These are phyloP conservation scores for Muschampia plurimacula DNA, from an alignment of 2,888 invertebrate genomes.

Conservation along the genomic window DNA sequence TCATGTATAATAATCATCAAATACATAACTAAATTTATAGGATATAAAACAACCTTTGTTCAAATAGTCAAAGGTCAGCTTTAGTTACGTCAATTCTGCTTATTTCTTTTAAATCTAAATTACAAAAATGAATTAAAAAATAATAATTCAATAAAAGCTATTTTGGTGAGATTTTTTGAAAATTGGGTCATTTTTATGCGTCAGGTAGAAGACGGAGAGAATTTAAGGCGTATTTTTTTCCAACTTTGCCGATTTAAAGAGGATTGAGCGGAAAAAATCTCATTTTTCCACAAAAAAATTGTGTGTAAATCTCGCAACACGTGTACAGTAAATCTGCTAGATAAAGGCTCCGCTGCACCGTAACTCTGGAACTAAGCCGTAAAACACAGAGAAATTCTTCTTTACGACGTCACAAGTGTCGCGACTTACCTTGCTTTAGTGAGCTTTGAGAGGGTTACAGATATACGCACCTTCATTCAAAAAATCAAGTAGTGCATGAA, in stretches of 20 bases:
- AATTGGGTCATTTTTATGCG: no score
- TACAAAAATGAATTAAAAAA: no score
- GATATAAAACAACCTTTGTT: no score
- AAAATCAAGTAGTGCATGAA: neutral
- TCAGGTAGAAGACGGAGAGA: neutral
- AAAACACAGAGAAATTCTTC: constrained; percentile 72
- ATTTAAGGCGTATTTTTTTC: neutral
- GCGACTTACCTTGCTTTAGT: constrained; percentile 43
- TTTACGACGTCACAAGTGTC: constrained; percentile 66
- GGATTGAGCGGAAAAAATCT: constrained; percentile 10
- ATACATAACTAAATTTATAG: no score
- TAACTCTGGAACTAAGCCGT: constrained; percentile 65
- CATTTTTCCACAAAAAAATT: constrained; percentile 35
- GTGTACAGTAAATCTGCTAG: constrained; percentile 51
- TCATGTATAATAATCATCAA: no score
- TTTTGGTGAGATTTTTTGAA: no score
- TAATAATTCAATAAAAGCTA: no score
- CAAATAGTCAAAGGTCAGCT: no score
- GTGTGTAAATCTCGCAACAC: constrained; percentile 48
- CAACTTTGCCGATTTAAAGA: neutral
- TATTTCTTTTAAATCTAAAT: no score
- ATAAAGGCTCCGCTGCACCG: constrained; percentile 56
- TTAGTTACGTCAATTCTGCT: no score
- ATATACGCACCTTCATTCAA: neutral
- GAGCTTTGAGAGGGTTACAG: constrained; percentile 17